phyloP scores from a whole-genome alignment of 2,797 vertebrate species.

The Chelon auratus region DNA sequence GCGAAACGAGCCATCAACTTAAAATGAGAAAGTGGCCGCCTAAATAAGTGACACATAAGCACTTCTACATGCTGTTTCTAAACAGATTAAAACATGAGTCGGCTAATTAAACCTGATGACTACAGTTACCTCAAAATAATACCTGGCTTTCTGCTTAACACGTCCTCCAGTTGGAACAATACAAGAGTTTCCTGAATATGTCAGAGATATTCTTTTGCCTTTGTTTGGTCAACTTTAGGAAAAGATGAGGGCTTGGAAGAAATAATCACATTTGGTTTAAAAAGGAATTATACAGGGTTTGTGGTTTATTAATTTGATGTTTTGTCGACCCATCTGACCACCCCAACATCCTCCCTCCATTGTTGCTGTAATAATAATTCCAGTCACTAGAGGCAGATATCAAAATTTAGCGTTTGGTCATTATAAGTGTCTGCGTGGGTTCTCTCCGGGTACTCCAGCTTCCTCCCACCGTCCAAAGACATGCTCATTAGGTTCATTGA shows the following conservation, averaged over 20 bases:
- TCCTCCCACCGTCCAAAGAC: too few relatives aligned
- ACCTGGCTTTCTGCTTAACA: too few relatives aligned
- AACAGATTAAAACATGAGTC: slow-evolving; percentile 11
- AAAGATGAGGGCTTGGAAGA: background rate
- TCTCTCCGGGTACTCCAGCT: too few relatives aligned
- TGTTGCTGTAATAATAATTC: background rate
- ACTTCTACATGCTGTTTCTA: slow-evolving; percentile 12
- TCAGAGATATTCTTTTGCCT: background rate
- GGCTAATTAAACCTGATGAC: slow-evolving; percentile 15
- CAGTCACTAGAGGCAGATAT: background rate
- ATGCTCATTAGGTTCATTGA: too few relatives aligned
- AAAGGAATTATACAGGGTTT: too few relatives aligned
- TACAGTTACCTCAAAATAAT: background rate
- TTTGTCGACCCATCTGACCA: background rate
- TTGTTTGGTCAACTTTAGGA: background rate
- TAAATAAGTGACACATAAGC: background rate
- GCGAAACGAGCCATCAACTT: slow-evolving; percentile 10
- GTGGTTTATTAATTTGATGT: background rate
- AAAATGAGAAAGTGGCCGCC: slow-evolving; percentile 10
- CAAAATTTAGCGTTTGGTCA: background rate
- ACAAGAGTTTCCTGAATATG: too few relatives aligned
- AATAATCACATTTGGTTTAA: too few relatives aligned
- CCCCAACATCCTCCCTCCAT: background rate
- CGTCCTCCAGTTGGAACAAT: background rate
- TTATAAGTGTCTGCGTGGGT: too few relatives aligned